These are phyloP conservation scores for Chelonus insularis DNA, from an alignment of 1,140 invertebrate species.

Conservation along the genomic window DNA sequence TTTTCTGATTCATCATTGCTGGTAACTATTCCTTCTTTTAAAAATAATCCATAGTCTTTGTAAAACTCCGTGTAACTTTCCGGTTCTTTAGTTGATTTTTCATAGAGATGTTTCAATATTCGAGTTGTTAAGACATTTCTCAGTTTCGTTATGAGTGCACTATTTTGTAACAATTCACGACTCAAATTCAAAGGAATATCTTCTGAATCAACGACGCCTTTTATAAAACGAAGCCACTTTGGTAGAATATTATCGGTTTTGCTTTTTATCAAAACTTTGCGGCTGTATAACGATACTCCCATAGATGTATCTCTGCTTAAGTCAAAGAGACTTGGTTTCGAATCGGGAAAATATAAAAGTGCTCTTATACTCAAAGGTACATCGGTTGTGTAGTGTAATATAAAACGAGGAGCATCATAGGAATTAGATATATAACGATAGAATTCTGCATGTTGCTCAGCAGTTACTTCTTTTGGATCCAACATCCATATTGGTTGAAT, in stretches of 20 bases:
- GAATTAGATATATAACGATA: slow-evolving; percentile 84
- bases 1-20: slow-evolving; percentile 79
- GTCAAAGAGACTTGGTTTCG: slow-evolving; percentile 87
- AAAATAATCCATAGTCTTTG: slow-evolving; percentile 87
- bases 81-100: slow-evolving; percentile 82
- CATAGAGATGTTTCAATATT: slow-evolving; percentile 83
- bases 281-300: slow-evolving; percentile 86
- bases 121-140: slow-evolving; percentile 82
- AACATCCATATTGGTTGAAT: slow-evolving; percentile 91
- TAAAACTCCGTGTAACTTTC: slow-evolving; percentile 87
- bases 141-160: slow-evolving; percentile 86
- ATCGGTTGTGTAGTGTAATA: slow-evolving; percentile 84
- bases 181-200: slow-evolving; percentile 97
- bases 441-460: slow-evolving; percentile 89
- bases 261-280: slow-evolving; percentile 88
- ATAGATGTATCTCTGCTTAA: slow-evolving; percentile 80
- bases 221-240: slow-evolving; percentile 92
- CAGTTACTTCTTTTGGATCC: slow-evolving; percentile 85
- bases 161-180: slow-evolving; percentile 93
- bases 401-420: slow-evolving; percentile 83
- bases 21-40: slow-evolving; percentile 94
- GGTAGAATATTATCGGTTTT: slow-evolving; percentile 89
- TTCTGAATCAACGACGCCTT: slow-evolving; percentile 96
- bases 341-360: slow-evolving; percentile 90
- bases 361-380: slow-evolving; percentile 89